phyloP scores from a whole-genome alignment of 1,140 invertebrate genomes.

The Drosophila navojoa region DNA sequence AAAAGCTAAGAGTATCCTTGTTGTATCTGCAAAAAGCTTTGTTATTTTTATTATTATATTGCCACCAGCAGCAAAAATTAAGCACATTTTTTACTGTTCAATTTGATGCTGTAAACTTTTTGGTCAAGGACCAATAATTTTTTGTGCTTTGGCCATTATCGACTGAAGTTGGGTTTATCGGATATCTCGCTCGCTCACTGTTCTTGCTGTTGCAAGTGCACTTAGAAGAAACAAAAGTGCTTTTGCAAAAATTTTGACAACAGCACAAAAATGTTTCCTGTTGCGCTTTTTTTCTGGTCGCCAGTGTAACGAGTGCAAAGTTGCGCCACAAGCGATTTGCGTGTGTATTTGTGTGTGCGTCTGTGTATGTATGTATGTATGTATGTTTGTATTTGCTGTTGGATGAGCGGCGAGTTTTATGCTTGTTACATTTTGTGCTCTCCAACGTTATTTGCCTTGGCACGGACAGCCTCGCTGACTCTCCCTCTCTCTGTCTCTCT shows the following conservation, averaged over 20 bases:
- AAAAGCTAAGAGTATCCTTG: constrained; percentile 33
- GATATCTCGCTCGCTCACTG: constrained; percentile 13
- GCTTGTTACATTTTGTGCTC: constrained; percentile 47
- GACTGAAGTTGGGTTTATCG: constrained; percentile 33
- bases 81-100: constrained; percentile 60
- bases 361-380: background rate
- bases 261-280: constrained; percentile 33
- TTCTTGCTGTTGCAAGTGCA: constrained; percentile 53
- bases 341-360: background rate
- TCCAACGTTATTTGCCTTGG: constrained; percentile 9
- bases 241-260: constrained; percentile 62
- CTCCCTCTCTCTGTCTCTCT: background rate
- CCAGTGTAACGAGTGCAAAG: constrained; percentile 51
- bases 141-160: constrained; percentile 45
- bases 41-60: constrained; percentile 15
- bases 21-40: constrained; percentile 23
- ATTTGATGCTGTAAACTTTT: constrained; percentile 44
- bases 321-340: constrained; percentile 23
- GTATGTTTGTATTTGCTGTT: constrained; percentile 2
- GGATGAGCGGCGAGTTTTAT: constrained; percentile 32
- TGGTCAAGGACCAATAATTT: constrained; percentile 15
- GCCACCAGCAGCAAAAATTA: constrained; percentile 48
- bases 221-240: constrained; percentile 30
- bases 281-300: constrained; percentile 66
- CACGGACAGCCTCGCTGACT: background rate